Conservation (phyloP, 2,797 vertebrate genomes). For the Phataginus tricuspis region DNA sequence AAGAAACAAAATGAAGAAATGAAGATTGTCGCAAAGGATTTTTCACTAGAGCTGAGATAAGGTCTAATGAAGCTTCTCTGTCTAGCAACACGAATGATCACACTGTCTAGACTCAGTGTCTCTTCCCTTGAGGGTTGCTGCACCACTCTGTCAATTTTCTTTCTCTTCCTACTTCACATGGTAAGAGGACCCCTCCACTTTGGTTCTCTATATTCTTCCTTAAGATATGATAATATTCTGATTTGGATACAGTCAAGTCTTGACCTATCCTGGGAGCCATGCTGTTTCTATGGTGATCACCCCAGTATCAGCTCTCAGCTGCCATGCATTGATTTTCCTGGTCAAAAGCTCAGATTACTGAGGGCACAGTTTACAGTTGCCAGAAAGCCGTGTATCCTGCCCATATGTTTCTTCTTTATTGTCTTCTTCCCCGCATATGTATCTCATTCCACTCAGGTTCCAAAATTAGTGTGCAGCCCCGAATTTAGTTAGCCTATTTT, state of each 20-base stretch:
- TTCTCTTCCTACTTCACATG: background rate
- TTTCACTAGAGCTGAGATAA: background rate
- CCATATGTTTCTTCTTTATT: background rate
- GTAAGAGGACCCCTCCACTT: background rate
- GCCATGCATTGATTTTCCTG: constrained; percentile 57
- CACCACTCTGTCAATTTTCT: background rate
- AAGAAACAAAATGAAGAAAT: background rate
- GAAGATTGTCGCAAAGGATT: background rate
- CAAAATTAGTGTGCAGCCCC: background rate
- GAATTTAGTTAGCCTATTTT: background rate
- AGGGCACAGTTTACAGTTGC: background rate
- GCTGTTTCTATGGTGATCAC: constrained; percentile 54
- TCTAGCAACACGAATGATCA: background rate
- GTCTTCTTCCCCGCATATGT: background rate
- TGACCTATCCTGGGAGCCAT: background rate
- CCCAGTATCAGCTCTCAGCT: background rate
- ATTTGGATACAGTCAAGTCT: constrained; percentile 18
- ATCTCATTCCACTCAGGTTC: background rate
- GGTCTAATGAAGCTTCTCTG: background rate
- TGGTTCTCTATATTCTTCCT: background rate
- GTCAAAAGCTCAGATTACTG: constrained; percentile 51
- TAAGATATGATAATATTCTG: background rate
- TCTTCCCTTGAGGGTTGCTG: background rate
- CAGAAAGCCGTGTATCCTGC: background rate
- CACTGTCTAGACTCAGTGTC: background rate